phyloP scores from a whole-genome alignment of 2,888 invertebrate genomes.

The Acanthosepion pharaonis region DNA sequence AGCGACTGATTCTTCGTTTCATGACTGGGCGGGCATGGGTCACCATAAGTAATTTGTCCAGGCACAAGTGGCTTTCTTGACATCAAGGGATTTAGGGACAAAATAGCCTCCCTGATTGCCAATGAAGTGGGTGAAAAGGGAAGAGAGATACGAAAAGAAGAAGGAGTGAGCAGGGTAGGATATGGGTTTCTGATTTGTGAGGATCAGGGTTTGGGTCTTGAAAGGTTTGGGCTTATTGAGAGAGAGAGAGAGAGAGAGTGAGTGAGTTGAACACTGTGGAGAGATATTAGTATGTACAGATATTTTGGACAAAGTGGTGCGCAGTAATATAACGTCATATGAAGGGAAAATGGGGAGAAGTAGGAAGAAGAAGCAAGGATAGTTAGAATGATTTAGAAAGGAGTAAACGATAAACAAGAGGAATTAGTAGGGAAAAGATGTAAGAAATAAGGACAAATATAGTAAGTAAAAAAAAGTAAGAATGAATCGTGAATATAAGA shows the following conservation, averaged over 20 bases:
- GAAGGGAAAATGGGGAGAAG: neutral
- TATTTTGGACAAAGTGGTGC: neutral
- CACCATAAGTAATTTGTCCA: slow-evolving; percentile 20
- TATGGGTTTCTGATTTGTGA: neutral
- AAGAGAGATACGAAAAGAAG: neutral
- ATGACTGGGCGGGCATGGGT: neutral
- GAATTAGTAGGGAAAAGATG: neutral
- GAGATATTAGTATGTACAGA: neutral
- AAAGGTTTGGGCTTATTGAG: neutral
- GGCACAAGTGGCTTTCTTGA: neutral
- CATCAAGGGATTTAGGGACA: neutral
- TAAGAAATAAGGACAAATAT: neutral
- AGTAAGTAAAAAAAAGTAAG: neutral
- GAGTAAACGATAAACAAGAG: neutral
- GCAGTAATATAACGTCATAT: neutral
- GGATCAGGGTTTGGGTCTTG: neutral
- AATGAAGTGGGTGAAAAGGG: neutral
- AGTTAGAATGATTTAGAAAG: neutral
- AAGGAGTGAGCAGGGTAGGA: neutral
- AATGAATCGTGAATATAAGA: neutral
- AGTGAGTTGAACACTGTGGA: neutral
- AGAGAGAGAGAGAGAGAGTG: neutral
- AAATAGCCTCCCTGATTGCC: neutral
- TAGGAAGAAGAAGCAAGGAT: neutral
- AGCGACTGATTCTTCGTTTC: neutral